Evolutionary conservation across 2,888 invertebrate genomes (phyloP).

Genomic region (Heliconius charithonia): DNA sequence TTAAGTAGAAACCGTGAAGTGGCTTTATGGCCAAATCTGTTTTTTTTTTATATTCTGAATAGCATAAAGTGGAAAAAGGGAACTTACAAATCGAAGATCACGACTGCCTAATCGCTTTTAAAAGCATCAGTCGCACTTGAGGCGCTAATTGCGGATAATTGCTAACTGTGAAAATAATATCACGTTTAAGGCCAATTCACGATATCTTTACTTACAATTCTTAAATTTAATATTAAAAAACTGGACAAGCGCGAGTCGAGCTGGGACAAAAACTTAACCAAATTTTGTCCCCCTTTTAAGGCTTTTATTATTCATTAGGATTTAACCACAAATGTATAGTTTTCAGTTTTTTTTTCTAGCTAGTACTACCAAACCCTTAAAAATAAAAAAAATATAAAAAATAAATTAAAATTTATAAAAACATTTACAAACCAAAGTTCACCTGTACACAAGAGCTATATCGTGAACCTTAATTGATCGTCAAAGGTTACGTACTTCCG

Average conservation of each 20-base stretch:
- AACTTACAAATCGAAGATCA: slow-evolving; percentile 41
- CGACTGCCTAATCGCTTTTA: slow-evolving; percentile 37
- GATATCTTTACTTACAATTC: slow-evolving; percentile 27
- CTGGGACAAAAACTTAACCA: no score
- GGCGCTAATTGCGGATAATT: slow-evolving; percentile 65
- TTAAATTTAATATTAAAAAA: neutral
- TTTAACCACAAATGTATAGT: no score
- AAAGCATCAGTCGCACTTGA: slow-evolving; percentile 50
- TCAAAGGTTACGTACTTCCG: slow-evolving; percentile 59
- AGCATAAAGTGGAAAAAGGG: slow-evolving; percentile 31
- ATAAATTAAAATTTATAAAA: neutral
- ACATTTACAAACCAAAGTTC: neutral
- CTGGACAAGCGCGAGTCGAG: no score
- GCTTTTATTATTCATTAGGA: no score
- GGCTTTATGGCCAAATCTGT: neutral
- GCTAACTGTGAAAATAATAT: slow-evolving; percentile 60
- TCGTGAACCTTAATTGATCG: slow-evolving; percentile 54
- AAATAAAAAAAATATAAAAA: neutral
- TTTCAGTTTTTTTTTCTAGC: no score
- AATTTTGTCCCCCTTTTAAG: no score
- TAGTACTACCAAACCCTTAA: no score
- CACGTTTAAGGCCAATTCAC: slow-evolving; percentile 65
- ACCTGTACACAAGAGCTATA: neutral
- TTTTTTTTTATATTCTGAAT: slow-evolving; percentile 21
- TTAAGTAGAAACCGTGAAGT: neutral